Conservation (phyloP, 2,113 vertebrate genomes). For the Pteronura brasiliensis region DNA sequence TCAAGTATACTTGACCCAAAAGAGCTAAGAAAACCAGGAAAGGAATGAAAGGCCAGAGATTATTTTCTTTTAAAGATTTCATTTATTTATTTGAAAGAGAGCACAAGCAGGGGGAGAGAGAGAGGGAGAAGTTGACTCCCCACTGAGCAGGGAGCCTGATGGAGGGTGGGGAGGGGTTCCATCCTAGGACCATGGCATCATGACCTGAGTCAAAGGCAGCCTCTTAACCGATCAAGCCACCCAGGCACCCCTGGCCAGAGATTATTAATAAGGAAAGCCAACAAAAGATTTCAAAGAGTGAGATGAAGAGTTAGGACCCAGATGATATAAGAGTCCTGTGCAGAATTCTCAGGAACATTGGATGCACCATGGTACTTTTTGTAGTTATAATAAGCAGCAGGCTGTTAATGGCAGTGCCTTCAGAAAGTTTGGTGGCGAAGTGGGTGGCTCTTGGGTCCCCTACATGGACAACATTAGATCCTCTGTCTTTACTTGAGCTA, state of each 20-base stretch:
- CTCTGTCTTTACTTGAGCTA: neutral
- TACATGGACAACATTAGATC: neutral
- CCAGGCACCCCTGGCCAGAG: neutral
- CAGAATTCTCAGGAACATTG: neutral
- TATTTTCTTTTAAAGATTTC: too few relatives aligned
- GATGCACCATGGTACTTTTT: accelerated
- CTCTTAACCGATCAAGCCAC: too few relatives aligned
- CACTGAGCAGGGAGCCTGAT: too few relatives aligned
- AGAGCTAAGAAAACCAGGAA: neutral
- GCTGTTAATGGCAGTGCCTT: neutral
- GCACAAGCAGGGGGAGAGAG: too few relatives aligned
- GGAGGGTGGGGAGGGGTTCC: too few relatives aligned
- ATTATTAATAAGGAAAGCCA: neutral
- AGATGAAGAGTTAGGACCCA: neutral
- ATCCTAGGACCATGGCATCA: too few relatives aligned
- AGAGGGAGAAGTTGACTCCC: too few relatives aligned
- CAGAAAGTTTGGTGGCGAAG: neutral
- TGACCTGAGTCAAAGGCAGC: too few relatives aligned
- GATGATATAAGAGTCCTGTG: neutral
- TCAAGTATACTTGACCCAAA: neutral
- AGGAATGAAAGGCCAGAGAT: neutral
- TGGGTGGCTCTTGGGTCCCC: neutral
- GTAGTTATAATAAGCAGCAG: neutral
- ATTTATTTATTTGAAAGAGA: too few relatives aligned
- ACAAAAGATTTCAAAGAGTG: neutral